Percentiles rank a stretch among this genome's conserved stretches.
Evolutionary conservation across 2,113 vertebrate species (phyloP).

Genomic region (Dinomys branickii): DNA sequence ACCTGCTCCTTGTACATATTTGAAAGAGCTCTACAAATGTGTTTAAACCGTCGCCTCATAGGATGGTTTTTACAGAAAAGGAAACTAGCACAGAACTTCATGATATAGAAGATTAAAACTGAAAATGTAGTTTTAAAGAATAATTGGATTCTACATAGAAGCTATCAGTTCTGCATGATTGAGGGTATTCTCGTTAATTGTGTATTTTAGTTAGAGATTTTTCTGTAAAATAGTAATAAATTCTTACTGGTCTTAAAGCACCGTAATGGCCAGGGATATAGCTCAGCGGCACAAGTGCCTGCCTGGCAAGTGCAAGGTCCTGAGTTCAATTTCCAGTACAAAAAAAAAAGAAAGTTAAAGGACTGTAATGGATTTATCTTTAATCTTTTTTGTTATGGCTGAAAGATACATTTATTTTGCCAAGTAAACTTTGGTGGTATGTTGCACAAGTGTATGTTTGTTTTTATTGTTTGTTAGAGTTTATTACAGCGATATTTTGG

Average conservation of each 20-base stretch:
- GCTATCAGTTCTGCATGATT: neutral
- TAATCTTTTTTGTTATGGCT: neutral
- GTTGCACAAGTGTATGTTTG: neutral
- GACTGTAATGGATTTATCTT: neutral
- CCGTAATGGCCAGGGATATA: neutral
- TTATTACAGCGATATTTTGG: constrained; percentile 43
- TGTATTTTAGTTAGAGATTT: constrained; percentile 33
- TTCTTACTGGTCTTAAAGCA: neutral
- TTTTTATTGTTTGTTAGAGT: constrained; percentile 45
- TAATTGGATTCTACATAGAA: neutral
- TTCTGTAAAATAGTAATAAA: constrained; percentile 33
- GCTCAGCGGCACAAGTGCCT: no score
- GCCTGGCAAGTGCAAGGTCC: no score
- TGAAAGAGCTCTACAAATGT: constrained; percentile 19
- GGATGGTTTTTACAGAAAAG: neutral
- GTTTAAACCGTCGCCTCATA: neutral
- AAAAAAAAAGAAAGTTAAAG: neutral
- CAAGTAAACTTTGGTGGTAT: constrained; percentile 35
- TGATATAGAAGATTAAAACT: neutral
- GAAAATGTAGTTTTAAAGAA: constrained; percentile 34
- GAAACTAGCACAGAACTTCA: neutral
- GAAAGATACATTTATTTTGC: constrained; percentile 47
- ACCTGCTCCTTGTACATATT: neutral
- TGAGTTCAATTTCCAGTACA: no score
- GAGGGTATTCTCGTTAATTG: constrained; percentile 46